phyloP scores from a whole-genome alignment of 2,797 vertebrate genomes.

The Hemitrygon akajei region DNA sequence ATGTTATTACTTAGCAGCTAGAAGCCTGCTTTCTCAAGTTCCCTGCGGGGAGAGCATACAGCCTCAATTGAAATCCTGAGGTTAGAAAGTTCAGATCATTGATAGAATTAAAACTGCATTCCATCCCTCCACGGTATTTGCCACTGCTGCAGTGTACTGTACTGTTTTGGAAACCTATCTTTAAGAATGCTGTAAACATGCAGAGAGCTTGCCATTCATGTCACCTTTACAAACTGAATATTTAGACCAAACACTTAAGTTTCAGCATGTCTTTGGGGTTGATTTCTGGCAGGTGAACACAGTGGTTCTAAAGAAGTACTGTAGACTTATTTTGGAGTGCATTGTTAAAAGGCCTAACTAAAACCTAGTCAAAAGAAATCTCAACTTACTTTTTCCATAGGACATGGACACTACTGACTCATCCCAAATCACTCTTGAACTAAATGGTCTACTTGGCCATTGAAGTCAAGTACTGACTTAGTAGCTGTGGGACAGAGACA shows the following conservation, averaged over 20 bases:
- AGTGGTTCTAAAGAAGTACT: neutral
- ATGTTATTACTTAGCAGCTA: neutral
- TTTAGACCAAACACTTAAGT: neutral
- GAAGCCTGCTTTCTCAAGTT: neutral
- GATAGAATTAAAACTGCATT: neutral
- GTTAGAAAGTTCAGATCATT: slow-evolving; percentile 11
- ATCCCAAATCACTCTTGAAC: too few relatives aligned
- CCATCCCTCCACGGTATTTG: neutral
- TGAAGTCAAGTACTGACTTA: too few relatives aligned
- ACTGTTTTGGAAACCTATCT: neutral
- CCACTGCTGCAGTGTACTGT: neutral
- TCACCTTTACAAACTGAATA: neutral
- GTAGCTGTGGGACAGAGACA: too few relatives aligned
- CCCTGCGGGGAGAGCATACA: neutral
- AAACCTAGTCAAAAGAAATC: too few relatives aligned
- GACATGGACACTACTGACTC: too few relatives aligned
- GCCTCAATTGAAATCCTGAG: neutral
- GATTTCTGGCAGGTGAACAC: neutral
- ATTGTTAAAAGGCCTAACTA: too few relatives aligned
- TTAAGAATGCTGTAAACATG: neutral
- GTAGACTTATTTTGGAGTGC: neutral
- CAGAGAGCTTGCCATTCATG: neutral
- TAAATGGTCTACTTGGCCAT: too few relatives aligned
- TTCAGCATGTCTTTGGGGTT: neutral
- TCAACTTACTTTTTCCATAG: too few relatives aligned